Conservation (phyloP, 2,113 vertebrate genomes). For the Crotalus tigris region DNA sequence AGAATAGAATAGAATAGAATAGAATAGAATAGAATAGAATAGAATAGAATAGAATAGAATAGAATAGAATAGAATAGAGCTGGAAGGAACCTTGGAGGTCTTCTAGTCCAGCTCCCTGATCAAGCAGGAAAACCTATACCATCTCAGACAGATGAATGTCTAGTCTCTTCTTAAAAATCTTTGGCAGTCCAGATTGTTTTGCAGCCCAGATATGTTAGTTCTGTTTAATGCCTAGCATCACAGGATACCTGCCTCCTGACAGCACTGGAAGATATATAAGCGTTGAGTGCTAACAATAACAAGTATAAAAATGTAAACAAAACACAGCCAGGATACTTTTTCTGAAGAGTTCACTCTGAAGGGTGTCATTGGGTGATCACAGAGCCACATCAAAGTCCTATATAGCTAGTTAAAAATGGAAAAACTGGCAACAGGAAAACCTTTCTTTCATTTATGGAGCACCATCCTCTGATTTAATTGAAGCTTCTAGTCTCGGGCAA, state of each 20-base stretch:
- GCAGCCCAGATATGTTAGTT: not conserved
- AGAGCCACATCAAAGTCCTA: conserved; percentile 50
- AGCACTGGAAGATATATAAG: not conserved
- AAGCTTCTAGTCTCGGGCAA: conserved; percentile 55
- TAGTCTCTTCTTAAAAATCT: too few relatives aligned
- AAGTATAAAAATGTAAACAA: conserved; percentile 47
- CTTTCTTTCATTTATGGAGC: conserved; percentile 56
- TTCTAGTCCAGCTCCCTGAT: too few relatives aligned
- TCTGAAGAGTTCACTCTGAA: conserved; percentile 48
- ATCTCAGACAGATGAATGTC: too few relatives aligned
- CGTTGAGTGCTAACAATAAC: conserved; percentile 40
- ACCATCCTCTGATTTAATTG: conserved; percentile 58
- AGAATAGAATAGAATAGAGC: too few relatives aligned
- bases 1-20: too few relatives aligned
- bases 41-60: too few relatives aligned
- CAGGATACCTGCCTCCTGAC: not conserved
- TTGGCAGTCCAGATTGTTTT: not conserved
- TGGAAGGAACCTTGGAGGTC: too few relatives aligned
- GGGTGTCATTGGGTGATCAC: not conserved
- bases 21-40: too few relatives aligned
- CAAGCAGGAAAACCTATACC: too few relatives aligned
- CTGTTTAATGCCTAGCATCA: not conserved
- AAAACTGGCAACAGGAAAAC: conserved; percentile 60
- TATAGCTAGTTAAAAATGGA: conserved; percentile 65
- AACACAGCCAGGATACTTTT: not conserved